These are phyloP conservation scores for Baryphthengus martii DNA, from an alignment of 2,113 vertebrate species.

Conservation along the genomic window DNA sequence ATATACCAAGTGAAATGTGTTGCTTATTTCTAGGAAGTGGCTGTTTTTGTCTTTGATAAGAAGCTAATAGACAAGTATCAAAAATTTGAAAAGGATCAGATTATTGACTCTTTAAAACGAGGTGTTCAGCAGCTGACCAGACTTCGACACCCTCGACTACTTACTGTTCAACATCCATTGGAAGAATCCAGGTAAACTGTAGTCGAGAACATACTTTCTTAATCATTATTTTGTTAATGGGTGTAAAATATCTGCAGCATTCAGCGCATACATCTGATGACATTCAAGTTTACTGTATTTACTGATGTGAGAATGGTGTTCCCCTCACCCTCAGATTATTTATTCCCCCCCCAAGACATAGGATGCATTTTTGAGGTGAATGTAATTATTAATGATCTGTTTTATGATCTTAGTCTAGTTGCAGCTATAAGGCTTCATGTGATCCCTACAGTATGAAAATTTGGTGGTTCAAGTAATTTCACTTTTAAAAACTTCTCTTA, in stretches of 20 bases:
- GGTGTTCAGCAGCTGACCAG: conserved; percentile 96
- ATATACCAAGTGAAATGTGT: conserved; percentile 2
- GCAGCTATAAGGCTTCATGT: neutral
- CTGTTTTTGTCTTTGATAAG: conserved; percentile 99
- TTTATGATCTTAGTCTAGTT: neutral
- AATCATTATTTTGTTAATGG: neutral
- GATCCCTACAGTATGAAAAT: neutral
- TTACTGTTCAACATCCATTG: conserved; percentile 97
- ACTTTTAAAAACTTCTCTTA: neutral
- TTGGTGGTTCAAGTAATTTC: neutral
- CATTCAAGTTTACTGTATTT: neutral
- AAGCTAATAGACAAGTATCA: conserved; percentile 94
- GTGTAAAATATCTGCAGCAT: neutral
- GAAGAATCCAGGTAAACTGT: conserved; percentile 92
- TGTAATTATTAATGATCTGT: neutral
- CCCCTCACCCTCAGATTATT: neutral
- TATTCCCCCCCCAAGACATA: rapidly evolving
- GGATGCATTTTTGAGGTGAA: neutral
- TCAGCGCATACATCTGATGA: neutral
- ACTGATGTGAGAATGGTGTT: neutral
- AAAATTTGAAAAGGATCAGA: conserved; percentile 98
- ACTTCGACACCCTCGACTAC: conserved; percentile 91
- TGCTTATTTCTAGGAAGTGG: conserved; percentile 87
- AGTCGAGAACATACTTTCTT: neutral
- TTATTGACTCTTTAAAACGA: conserved; percentile 90